These are phyloP conservation scores for Erebia palarica DNA, from an alignment of 2,888 invertebrate species.

Conservation along the genomic window DNA sequence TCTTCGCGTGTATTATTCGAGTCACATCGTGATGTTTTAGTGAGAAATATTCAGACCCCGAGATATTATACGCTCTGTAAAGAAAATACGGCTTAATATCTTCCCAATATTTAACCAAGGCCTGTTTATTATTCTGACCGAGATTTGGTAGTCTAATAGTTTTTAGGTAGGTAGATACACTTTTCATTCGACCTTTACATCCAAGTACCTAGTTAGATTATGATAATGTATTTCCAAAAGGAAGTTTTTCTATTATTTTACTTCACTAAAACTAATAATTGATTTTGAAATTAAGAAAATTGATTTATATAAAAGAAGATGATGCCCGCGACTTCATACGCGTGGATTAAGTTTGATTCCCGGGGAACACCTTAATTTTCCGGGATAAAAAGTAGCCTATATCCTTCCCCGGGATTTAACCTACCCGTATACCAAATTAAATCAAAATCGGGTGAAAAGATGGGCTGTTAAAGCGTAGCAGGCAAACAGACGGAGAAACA, in stretches of 20 bases:
- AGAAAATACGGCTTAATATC: not conserved
- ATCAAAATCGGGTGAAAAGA: too few species aligned
- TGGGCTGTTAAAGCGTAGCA: too few species aligned
- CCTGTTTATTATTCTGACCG: not conserved
- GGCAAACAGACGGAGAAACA: too few species aligned
- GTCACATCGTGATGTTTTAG: slow-evolving; percentile 7
- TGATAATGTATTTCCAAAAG: not conserved
- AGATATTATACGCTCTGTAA: not conserved
- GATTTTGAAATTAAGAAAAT: too few species aligned
- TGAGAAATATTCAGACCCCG: not conserved
- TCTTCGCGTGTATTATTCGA: slow-evolving; percentile 3
- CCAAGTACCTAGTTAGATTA: not conserved
- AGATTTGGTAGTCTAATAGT: not conserved
- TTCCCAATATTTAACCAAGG: not conserved
- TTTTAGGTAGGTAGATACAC: not conserved
- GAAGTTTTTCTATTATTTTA: not conserved
- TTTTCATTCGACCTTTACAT: not conserved
- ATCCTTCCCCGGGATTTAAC: too few species aligned
- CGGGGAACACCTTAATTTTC: too few species aligned
- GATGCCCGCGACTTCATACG: too few species aligned
- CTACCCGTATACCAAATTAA: too few species aligned
- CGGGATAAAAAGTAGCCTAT: too few species aligned
- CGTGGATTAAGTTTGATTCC: too few species aligned
- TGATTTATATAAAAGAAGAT: too few species aligned
- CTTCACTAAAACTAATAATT: too few species aligned